phyloP scores from a whole-genome alignment of 2,797 vertebrate genomes.

The Crenichthys baileyi region DNA sequence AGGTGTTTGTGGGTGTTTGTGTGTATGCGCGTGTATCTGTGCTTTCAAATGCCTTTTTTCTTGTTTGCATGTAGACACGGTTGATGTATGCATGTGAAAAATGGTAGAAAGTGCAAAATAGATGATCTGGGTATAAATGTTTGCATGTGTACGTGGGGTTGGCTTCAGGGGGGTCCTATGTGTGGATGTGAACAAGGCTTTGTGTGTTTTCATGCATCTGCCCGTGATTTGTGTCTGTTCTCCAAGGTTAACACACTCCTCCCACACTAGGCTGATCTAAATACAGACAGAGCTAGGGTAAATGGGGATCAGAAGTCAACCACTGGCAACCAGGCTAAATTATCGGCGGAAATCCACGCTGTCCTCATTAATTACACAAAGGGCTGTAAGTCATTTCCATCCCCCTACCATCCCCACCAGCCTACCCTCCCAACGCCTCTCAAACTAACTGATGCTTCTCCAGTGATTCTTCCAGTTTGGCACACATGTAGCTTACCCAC shows the following conservation, averaged over 20 bases:
- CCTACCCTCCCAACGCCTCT: conserved; percentile 64
- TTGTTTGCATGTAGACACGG: conserved; percentile 66
- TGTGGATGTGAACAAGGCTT: conserved; percentile 70
- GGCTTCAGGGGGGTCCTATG: conserved; percentile 68
- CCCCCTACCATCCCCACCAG: conserved; percentile 30
- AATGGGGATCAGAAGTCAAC: conserved; percentile 85
- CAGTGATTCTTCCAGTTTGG: conserved; percentile 61
- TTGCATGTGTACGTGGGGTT: conserved; percentile 67
- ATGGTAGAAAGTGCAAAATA: conserved; percentile 55
- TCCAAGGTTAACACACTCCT: conserved; percentile 83
- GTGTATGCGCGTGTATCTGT: conserved; percentile 38
- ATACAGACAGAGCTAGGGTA: conserved; percentile 80
- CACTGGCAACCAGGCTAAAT: conserved; percentile 82
- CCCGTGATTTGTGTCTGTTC: conserved; percentile 70
- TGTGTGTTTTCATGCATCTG: conserved; percentile 70
- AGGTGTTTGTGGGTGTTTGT: conserved; percentile 75
- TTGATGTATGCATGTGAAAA: conserved; percentile 61
- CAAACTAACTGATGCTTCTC: conserved; percentile 72
- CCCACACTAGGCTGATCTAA: conserved; percentile 78
- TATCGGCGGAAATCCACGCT: conserved; percentile 83
- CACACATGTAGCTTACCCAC: conserved; percentile 45
- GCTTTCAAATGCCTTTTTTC: conserved; percentile 65
- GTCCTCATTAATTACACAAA: conserved; percentile 87
- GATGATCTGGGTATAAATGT: conserved; percentile 75
- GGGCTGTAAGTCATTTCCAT: conserved; percentile 80